Base-by-base conservation (phyloP, 2,113 vertebrate species). In the Sander lucioperca region DNA sequence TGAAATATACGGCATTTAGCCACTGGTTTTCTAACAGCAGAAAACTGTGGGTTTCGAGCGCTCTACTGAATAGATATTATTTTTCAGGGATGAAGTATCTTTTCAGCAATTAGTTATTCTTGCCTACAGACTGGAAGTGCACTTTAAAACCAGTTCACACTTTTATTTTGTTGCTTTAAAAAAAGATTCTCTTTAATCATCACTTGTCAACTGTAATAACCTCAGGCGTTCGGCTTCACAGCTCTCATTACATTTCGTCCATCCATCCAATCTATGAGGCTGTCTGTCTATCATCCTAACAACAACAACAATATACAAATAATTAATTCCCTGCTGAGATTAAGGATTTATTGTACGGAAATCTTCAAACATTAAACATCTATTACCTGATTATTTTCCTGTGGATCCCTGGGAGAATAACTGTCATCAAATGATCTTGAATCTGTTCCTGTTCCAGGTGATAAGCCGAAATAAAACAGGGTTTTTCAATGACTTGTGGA, bases 401-500 rank as follows among this genome's bases (percentile, higher is more conserved):
- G 68, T 53, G 50, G 50, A 45, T 87, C 61, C 48, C 56, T 1
- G 21, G 30, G 54, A 77, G 85, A 83, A 54, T 61, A 84, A 64
- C 74, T 62, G 67, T 83, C 78, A 67, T 5, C 23, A 8, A n/a
- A 69, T 89, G 33, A 83, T 77, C 83, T 70, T 6, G n/a, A 62
- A 77, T 86, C 73, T 64, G 25, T 66, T 85, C 69, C 85, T 89
- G 86, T 64, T 86, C 76, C 16, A 9, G 56, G 12, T 51, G 87
- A 90, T 88, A 77, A 89, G 85, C 6, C 63, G 21, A 74, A 91
- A 87, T 73, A 87, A 88, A 87, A 73, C 68, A 33, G 54, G 25
- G 11, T 79, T 88, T 78, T 74, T 74, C 70, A 77, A 57, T 77
- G 56, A 69, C 82, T 81, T 21, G 54, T 79, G 5, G 72, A 69